Conservation (phyloP, 2,797 vertebrate species). For the Chiroxiphia lanceolata region DNA sequence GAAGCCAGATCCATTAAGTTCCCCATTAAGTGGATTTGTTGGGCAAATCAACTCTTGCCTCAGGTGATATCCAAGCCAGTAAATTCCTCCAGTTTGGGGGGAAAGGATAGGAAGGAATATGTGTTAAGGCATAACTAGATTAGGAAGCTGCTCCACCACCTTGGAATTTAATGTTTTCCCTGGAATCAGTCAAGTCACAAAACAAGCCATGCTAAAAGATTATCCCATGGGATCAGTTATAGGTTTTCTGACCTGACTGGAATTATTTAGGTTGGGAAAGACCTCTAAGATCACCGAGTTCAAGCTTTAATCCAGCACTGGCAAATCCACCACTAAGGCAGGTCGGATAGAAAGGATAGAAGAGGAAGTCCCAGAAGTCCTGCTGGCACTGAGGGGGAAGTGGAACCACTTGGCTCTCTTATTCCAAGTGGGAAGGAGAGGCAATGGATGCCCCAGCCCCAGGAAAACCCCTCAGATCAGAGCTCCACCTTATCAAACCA, state of each 20-base stretch:
- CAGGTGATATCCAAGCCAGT: neutral
- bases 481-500: neutral
- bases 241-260: neutral
- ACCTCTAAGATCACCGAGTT: neutral
- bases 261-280: neutral
- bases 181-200: neutral
- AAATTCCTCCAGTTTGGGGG: neutral
- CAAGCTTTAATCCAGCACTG: neutral
- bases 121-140: neutral
- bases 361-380: neutral
- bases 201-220: neutral
- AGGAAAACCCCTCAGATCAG: neutral
- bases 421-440: neutral
- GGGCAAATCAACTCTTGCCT: neutral
- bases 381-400: neutral
- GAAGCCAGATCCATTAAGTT: neutral
- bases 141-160: neutral
- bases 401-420: neutral
- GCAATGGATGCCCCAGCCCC: neutral
- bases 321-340: neutral
- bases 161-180: neutral
- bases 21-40: fast-evolving
- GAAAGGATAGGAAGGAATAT: neutral
- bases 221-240: neutral
- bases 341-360: neutral